These are phyloP conservation scores for Drosophila virilis DNA, from an alignment of 1,140 invertebrate species.

Conservation along the genomic window DNA sequence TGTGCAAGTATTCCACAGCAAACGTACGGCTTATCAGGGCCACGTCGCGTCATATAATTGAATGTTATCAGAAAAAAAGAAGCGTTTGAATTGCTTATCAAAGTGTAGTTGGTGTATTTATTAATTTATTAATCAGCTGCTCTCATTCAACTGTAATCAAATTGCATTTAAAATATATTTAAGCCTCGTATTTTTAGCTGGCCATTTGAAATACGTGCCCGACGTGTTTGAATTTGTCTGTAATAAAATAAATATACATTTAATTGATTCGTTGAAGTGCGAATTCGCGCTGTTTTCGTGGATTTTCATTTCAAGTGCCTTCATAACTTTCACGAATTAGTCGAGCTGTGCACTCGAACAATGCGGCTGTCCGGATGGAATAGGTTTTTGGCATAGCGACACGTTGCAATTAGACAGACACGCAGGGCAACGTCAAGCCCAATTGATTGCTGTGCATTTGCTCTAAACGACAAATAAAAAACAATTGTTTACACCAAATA, in stretches of 20 bases:
- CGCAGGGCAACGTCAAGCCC: conserved; percentile 2
- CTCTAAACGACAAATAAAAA: conserved; percentile 13
- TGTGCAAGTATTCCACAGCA: conserved; percentile 10
- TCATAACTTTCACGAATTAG: background rate
- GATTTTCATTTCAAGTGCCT: background rate
- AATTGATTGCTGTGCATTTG: conserved; percentile 11
- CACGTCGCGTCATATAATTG: conserved; percentile 1
- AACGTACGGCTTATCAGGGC: conserved; percentile 3
- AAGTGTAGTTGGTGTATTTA: conserved; percentile 10
- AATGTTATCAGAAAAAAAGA: background rate
- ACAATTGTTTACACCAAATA: conserved; percentile 5
- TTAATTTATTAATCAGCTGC: conserved; percentile 11
- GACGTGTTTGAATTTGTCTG: background rate
- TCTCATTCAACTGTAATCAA: background rate
- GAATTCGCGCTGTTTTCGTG: background rate
- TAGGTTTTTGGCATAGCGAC: conserved; percentile 12
- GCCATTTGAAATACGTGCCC: conserved; percentile 23
- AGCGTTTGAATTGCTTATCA: conserved; percentile 12
- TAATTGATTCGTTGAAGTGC: conserved; percentile 16
- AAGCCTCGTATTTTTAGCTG: conserved; percentile 23
- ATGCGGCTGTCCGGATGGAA: background rate
- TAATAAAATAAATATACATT: conserved; percentile 25
- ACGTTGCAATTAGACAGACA: conserved; percentile 17
- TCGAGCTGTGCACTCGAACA: background rate
- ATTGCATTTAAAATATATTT: conserved; percentile 14